Evolutionary conservation across 2,113 vertebrate species (phyloP).

Genomic region (Oryzias melastigma): DNA sequence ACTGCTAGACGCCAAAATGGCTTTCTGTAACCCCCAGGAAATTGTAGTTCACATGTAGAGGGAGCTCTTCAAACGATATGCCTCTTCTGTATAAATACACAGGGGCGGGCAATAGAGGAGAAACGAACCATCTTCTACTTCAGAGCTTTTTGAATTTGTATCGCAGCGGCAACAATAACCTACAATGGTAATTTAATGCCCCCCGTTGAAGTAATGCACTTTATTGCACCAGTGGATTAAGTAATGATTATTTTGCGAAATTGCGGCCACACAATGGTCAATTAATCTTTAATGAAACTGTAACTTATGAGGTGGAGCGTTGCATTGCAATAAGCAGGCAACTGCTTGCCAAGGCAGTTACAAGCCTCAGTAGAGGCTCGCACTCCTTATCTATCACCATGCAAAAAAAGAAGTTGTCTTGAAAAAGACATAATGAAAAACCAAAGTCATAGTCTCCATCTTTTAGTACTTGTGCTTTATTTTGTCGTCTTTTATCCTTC

Average conservation of each 20-base stretch:
- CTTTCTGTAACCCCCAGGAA: constrained; percentile 52
- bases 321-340: constrained; percentile 60
- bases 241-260: constrained; percentile 81
- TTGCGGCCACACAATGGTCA: constrained; percentile 75
- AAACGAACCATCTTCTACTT: constrained; percentile 54
- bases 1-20: constrained; percentile 33
- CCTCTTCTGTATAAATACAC: constrained; percentile 27
- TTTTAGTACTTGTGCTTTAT: constrained; percentile 53
- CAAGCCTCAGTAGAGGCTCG: constrained; percentile 57
- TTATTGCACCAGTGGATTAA: constrained; percentile 75
- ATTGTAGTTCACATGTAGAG: constrained; percentile 21
- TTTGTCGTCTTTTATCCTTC: constrained; percentile 24
- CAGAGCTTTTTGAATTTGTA: constrained; percentile 59
- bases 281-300: constrained; percentile 80
- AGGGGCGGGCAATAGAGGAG: constrained; percentile 30
- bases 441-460: constrained; percentile 34
- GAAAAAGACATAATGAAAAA: constrained; percentile 47
- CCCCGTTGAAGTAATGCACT: constrained; percentile 68
- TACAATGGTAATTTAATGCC: constrained; percentile 65
- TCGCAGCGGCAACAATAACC: constrained; percentile 54
- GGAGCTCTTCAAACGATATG: constrained; percentile 46
- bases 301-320: constrained; percentile 71
- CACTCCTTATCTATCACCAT: constrained; percentile 56
- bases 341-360: constrained; percentile 67
- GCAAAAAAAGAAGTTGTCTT: constrained; percentile 43